Percentiles rank a stretch among this genome's conserved stretches.
phyloP scores from a whole-genome alignment of 2,113 vertebrate genomes.

The Triplophysa tibetana region DNA sequence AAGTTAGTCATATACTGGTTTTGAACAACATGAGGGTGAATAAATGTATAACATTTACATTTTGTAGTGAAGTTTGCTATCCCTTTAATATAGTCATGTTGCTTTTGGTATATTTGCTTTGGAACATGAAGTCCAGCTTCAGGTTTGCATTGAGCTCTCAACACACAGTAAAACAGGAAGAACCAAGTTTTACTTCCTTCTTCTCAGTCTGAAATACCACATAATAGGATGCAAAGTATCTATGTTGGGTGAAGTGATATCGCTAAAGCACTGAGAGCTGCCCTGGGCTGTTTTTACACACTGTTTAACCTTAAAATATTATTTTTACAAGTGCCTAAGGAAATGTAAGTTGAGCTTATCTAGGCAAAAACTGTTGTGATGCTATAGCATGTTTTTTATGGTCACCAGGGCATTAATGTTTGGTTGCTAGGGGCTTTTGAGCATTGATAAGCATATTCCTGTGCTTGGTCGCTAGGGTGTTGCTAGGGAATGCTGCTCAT shows the following conservation, averaged over 20 bases:
- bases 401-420: background rate
- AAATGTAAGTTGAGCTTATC: background rate
- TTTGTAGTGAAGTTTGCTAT: background rate
- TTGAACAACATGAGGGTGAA: background rate
- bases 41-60: background rate
- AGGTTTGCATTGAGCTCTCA: constrained; percentile 14
- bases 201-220: background rate
- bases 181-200: constrained; percentile 50
- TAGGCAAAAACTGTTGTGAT: background rate
- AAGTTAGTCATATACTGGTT: background rate
- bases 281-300: constrained; percentile 7
- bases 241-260: background rate
- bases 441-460: background rate
- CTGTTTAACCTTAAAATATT: background rate
- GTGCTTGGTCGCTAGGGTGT: background rate
- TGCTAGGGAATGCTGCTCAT: background rate
- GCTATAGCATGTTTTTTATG: background rate
- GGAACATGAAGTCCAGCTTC: background rate
- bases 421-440: background rate
- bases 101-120: background rate
- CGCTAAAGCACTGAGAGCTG: background rate
- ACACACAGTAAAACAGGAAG: constrained; percentile 49
- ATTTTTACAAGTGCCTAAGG: background rate
- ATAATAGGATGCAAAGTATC: constrained; percentile 43
- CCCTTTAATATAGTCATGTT: background rate